phyloP scores from a whole-genome alignment of 2,797 vertebrate species.

The Rhincodon typus region DNA sequence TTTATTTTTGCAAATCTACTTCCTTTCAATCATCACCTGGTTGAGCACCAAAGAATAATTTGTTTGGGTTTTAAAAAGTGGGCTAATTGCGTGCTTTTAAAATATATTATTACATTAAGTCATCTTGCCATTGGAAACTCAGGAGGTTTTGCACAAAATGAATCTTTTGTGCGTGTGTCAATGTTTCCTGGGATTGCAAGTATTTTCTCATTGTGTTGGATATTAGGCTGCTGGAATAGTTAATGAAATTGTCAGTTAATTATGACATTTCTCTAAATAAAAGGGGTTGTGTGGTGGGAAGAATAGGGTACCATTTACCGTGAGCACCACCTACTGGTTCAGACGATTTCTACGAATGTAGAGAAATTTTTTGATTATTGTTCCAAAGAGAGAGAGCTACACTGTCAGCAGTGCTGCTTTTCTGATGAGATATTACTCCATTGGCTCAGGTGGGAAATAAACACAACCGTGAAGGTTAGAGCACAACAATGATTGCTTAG shows the following conservation, averaged over 20 bases:
- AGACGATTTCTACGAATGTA: not conserved
- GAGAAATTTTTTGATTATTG: not conserved
- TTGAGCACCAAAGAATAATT: not conserved
- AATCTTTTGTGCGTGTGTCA: not conserved
- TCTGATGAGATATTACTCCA: not conserved
- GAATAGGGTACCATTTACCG: not conserved
- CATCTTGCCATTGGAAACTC: not conserved
- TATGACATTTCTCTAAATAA: not conserved
- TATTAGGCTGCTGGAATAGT: no score
- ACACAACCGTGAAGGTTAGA: no score
- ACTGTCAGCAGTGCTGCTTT: not conserved
- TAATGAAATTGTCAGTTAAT: not conserved
- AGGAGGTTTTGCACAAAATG: not conserved
- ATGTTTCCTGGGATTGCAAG: not conserved
- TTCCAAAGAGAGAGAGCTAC: not conserved
- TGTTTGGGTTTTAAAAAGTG: not conserved
- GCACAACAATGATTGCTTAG: no score
- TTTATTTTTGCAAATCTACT: not conserved
- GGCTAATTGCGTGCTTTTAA: not conserved
- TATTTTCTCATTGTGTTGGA: not conserved
- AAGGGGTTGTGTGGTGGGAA: not conserved
- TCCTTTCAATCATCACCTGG: not conserved
- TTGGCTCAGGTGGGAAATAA: no score
- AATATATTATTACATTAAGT: not conserved
- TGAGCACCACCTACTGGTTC: slow-evolving; percentile 12